A percentile compares a stretch with the other conserved stretches of the same genome.
These are phyloP conservation scores for Noctua janthina DNA, from an alignment of 2,888 invertebrate genomes.

Conservation along the genomic window DNA sequence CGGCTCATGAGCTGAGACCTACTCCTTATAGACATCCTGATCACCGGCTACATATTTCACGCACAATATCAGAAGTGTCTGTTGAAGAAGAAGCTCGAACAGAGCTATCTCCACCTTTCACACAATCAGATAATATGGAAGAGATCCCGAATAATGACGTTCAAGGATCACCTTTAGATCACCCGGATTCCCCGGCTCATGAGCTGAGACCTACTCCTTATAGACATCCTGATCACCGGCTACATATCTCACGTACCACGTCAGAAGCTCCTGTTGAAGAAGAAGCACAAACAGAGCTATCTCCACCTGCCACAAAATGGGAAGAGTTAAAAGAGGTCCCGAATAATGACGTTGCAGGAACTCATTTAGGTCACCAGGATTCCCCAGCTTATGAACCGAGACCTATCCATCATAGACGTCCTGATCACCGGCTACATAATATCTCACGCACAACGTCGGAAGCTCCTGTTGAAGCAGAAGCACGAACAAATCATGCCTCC, in stretches of 20 bases:
- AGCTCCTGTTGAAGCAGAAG: conserved; percentile 11
- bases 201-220: not conserved
- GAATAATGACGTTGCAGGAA: not conserved
- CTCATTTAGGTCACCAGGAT: conserved; percentile 35
- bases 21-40: not conserved
- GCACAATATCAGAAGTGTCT: not conserved
- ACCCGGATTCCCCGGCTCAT: conserved; percentile 19
- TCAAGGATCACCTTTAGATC: conserved; percentile 22
- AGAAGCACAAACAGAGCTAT: not conserved
- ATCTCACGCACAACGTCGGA: conserved; percentile 3
- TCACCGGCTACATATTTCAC: not conserved
- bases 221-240: not conserved
- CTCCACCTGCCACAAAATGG: not conserved
- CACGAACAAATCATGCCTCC: not conserved
- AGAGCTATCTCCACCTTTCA: not conserved
- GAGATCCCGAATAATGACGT: not conserved
- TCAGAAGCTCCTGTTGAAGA: not conserved
- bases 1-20: not conserved
- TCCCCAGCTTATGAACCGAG: not conserved
- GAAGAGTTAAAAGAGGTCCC: not conserved
- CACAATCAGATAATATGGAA: not conserved
- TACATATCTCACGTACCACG: not conserved
- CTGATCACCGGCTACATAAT: conserved; percentile 8
- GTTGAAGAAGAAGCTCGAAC: not conserved
- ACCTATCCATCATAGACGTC: conserved; percentile 7